Percentiles rank a stretch among this genome's conserved stretches.
phyloP scores from a whole-genome alignment of 2,797 vertebrate genomes.

The Pangasius krempfi region DNA sequence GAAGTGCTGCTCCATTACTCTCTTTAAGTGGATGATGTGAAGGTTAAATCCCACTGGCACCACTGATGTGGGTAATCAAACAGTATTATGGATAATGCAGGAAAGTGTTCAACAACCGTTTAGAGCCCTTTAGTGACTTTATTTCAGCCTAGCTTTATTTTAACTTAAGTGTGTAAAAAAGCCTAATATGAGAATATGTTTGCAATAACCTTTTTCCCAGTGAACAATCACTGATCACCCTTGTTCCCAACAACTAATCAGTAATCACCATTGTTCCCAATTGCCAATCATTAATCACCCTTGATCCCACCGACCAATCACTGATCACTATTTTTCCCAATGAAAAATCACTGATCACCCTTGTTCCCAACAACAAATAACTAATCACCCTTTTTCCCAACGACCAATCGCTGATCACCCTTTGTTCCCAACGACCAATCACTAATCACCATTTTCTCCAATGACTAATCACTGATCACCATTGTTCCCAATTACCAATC shows the following conservation, averaged over 20 bases:
- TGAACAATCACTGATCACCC: neutral
- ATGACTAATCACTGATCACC: neutral
- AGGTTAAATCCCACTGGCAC: neutral
- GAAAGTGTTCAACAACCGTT: neutral
- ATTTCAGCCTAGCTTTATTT: neutral
- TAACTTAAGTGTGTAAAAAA: neutral
- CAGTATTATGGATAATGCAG: neutral
- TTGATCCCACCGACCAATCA: neutral
- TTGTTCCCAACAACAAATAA: neutral
- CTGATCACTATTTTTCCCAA: neutral
- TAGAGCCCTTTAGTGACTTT: neutral
- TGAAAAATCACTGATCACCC: neutral
- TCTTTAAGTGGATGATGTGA: neutral
- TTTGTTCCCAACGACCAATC: neutral
- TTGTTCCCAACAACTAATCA: neutral
- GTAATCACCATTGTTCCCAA: neutral
- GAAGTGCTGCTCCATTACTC: neutral
- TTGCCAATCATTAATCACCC: neutral
- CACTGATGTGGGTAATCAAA: neutral
- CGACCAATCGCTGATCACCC: neutral
- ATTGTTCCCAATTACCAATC: neutral
- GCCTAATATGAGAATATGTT: neutral
- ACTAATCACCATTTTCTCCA: neutral
- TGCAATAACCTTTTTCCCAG: no score
- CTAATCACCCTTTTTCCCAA: neutral